Conservation (phyloP, 2,113 vertebrate species). For the Anolis carolinensis region DNA sequence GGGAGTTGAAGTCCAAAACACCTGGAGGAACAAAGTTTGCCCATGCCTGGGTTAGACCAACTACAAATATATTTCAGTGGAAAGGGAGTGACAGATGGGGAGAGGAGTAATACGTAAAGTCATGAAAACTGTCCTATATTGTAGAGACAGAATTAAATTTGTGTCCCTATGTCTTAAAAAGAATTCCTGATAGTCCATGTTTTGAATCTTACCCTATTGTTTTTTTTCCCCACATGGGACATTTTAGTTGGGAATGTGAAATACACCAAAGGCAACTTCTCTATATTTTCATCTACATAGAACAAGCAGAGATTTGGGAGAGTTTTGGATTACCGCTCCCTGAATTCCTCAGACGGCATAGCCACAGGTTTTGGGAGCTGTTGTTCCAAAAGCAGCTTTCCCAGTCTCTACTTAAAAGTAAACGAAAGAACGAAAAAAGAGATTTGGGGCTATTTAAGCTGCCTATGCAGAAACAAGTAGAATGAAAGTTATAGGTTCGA, state of each 20-base stretch:
- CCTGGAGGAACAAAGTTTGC: no score
- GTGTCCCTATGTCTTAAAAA: not conserved
- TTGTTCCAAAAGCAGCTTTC: no score
- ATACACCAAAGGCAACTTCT: not conserved
- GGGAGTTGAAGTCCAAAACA: no score
- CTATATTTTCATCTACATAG: not conserved
- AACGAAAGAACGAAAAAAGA: not conserved
- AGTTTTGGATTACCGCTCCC: no score
- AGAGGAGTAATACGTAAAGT: not conserved
- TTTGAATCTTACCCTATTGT: not conserved
- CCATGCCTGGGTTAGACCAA: no score
- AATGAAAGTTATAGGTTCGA: no score
- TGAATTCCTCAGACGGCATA: no score
- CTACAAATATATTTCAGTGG: not conserved
- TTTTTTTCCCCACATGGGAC: not conserved
- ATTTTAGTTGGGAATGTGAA: not conserved
- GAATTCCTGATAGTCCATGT: not conserved
- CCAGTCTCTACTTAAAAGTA: no score
- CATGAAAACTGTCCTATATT: not conserved
- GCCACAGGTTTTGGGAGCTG: no score
- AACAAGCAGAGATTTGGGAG: not conserved
- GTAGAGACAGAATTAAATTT: not conserved
- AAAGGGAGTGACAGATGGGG: not conserved
- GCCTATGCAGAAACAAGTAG: not conserved
- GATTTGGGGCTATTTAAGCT: not conserved